Evolutionary conservation across 2,113 vertebrate genomes (phyloP), one percentile per base, ranked within the genome.

Genomic region (Ramphastos sulfuratus): DNA sequence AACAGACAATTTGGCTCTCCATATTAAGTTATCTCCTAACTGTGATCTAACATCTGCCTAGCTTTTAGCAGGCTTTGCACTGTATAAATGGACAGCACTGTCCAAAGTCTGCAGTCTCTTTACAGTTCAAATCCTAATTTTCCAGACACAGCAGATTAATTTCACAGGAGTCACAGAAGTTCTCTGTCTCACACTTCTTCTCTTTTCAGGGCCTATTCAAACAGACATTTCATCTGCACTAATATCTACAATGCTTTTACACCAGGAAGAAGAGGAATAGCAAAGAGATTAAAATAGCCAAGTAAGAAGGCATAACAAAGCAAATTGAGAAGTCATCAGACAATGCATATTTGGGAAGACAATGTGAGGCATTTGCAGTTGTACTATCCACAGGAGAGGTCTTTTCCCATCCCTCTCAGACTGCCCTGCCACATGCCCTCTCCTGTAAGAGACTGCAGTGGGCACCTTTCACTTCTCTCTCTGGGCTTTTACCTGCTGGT

Each of bases 61-160:
- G 50, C 54, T 44, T 78, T 78, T 54, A 93, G n/a, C 15, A 79
- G 12, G 33, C 14, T 93, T 90, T 84, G 58, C 30, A 90, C 16
- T 4, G 0, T 18, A 64, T 17, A 79, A 84, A 83, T 28, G n/a
- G 54, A 71, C 17, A 79, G 46, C 52, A 37, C n/a, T 63, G 30
- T 65, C 31, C 27, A 13, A 64, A 86, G 48, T 69, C 73, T 90
- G 23, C 59, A 50, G 7, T 42, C 50, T 78, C 24, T 44, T 89
- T 78, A 74, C 24, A 78, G 42, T 30, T 83, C 54, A 96, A 89
- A 92, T 78, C 12, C 77, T 65, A 35, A 83, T 79, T 90, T 92
- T 86, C 46, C 39, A 89, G 66, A 69, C 17, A 54, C 2, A 50
- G 37, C 87, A 80, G 48, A 79, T 55, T 50, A 72, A 82, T 89